These are phyloP conservation scores for Heterohyrax brucei DNA, from an alignment of 2,797 vertebrate genomes.

Conservation along the genomic window DNA sequence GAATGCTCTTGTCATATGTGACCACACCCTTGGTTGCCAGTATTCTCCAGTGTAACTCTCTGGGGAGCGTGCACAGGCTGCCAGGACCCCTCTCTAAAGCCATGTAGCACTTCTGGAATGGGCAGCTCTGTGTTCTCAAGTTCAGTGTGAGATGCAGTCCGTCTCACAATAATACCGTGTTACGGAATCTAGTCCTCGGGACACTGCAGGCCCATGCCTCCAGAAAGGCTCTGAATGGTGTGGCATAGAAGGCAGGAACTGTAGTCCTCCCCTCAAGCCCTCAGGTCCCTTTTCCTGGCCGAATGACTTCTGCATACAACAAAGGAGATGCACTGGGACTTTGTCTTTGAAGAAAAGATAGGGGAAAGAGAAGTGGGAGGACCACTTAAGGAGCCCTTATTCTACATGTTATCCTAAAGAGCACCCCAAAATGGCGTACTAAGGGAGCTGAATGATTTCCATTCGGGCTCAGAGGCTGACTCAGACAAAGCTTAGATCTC, in stretches of 20 bases:
- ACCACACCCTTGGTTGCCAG: not conserved
- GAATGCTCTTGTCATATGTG: not conserved
- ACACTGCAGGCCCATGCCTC: not conserved
- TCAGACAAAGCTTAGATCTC: not conserved
- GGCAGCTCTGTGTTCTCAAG: not conserved
- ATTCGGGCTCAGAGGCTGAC: not conserved
- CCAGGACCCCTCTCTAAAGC: not conserved
- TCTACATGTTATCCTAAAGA: not conserved
- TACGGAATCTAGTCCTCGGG: not conserved
- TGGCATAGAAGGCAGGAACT: not conserved
- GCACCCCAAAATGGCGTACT: not conserved
- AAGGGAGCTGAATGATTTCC: not conserved
- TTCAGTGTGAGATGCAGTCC: not conserved
- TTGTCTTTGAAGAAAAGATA: not conserved
- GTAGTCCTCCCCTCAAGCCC: not conserved
- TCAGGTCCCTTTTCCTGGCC: not conserved
- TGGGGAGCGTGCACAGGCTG: no score
- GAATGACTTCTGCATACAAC: not conserved
- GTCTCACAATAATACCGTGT: not conserved
- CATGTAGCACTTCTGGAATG: not conserved
- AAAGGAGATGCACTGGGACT: not conserved
- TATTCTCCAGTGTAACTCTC: not conserved
- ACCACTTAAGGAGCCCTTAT: not conserved
- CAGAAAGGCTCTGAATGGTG: not conserved
- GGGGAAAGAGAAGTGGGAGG: not conserved